phyloP scores from a whole-genome alignment of 2,797 vertebrate genomes.

The Lemur catta region DNA sequence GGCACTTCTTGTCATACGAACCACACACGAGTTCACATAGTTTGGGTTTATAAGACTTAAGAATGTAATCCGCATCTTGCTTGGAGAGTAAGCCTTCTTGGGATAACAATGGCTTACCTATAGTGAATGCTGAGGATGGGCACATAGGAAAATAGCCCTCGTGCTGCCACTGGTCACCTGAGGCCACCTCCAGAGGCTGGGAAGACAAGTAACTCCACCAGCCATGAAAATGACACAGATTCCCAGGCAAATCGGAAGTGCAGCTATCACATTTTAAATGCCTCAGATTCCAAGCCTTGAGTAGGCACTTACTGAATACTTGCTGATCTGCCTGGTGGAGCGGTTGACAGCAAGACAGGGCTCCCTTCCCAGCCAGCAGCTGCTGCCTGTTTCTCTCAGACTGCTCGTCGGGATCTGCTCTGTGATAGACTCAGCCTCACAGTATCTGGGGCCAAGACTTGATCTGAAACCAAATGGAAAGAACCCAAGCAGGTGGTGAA shows the following conservation, averaged over 20 bases:
- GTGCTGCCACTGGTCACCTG: not conserved
- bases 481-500: constrained; percentile 40
- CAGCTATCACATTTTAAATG: not conserved
- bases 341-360: not conserved
- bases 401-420: constrained; percentile 28
- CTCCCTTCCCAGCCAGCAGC: constrained; percentile 34
- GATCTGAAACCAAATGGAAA: constrained; percentile 65
- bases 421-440: constrained; percentile 4
- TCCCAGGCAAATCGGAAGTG: not conserved
- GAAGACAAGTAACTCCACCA: not conserved
- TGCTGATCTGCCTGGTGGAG: not conserved
- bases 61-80: not conserved
- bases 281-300: not conserved
- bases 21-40: not conserved
- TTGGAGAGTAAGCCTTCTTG: not conserved
- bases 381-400: constrained; percentile 42
- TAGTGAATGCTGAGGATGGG: not conserved
- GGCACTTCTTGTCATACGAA: not conserved
- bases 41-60: not conserved
- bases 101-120: not conserved
- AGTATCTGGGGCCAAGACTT: constrained; percentile 37
- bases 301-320: constrained; percentile 16
- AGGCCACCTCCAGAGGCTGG: not conserved
- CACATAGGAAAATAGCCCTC: not conserved
- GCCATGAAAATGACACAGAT: not conserved